Evolutionary conservation across 2,888 invertebrate species (phyloP), one percentile per base, ranked within the genome.

Genomic region (Palloptera scutellata): DNA sequence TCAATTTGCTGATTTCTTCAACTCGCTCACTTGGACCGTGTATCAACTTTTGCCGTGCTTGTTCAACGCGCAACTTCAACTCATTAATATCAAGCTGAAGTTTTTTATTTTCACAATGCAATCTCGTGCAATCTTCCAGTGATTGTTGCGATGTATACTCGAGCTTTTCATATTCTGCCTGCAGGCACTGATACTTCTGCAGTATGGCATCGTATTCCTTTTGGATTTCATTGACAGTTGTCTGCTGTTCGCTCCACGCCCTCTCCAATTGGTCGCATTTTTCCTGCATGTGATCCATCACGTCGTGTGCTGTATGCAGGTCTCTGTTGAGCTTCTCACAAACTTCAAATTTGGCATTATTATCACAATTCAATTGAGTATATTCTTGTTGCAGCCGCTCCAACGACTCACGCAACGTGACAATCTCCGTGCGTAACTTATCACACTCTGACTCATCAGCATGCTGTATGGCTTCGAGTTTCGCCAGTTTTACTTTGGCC

Each of bases 181-280:
- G 77, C n/a, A 83, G 65, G 9, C 69, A 53, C 9, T 77, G 64
- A 66, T 81, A 82, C 64, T 80, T 82, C 13, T 62, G 58, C 65
- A 77, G 76, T 48, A 83, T 76, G 3, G 64, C 66, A 3, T 77
- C 67, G 58, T 80, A 82, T 2, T 81, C 77, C 0, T 65, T 61
- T 64, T 79, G 78, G 52, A 83, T 78, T 19, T 64, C 72, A 1
- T 69, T 71, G 3, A 82, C 70, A 3, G 73, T 72, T 40, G 71
- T 57, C 40, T 76, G 72, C 20, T 75, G 74, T 30, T 75, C 65
- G 19, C 74, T 71, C 64, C 77, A 77, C 52, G 71, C 66, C 8
- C 61, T 53, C 69, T 81, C 77, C 42, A 83, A 70, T 12, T 71
- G 70, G 2, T 74, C 71, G 52, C 75, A 81, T 64, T 76, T 77